These are phyloP conservation scores for Pentamera pediparva DNA, from an alignment of 53 echinoderm and acorn worm species.

Conservation along the genomic window DNA sequence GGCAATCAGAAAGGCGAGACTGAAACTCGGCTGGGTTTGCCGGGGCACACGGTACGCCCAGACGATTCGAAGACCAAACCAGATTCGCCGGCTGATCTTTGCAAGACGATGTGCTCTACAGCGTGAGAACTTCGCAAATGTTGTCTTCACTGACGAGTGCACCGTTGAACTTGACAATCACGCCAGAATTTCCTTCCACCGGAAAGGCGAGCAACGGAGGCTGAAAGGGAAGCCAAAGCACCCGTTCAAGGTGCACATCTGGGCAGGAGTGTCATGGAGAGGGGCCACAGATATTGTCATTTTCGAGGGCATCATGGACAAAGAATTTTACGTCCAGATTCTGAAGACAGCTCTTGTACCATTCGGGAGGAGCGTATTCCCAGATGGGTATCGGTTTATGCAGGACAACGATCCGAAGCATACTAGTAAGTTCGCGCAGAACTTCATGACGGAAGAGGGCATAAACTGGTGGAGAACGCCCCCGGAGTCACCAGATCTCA, in stretches of 20 bases:
- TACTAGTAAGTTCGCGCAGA: slow-evolving; percentile 22
- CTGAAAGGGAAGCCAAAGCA: slow-evolving; percentile 26
- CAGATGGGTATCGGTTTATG: slow-evolving; percentile 43
- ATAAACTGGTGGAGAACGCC: slow-evolving; percentile 56
- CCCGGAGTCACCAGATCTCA: slow-evolving; percentile 54
- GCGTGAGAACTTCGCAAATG: neutral
- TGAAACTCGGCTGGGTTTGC: neutral
- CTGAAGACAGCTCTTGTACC: slow-evolving; percentile 24
- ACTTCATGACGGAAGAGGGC: slow-evolving; percentile 21
- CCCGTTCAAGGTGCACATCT: slow-evolving; percentile 47
- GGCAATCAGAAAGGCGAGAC: neutral
- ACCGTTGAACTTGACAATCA: slow-evolving; percentile 38
- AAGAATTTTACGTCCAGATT: slow-evolving; percentile 48
- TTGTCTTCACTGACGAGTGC: slow-evolving; percentile 57
- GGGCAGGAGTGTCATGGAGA: slow-evolving; percentile 46
- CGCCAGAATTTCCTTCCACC: neutral
- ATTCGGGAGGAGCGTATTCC: slow-evolving; percentile 29
- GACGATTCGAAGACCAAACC: slow-evolving; percentile 18
- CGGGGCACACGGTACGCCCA: slow-evolving; percentile 1
- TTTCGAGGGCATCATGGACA: slow-evolving; percentile 53
- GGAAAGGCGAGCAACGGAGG: neutral
- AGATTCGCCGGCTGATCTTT: neutral
- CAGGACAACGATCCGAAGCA: slow-evolving; percentile 76
- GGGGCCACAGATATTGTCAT: slow-evolving; percentile 30
- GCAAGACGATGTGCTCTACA: neutral